Evolutionary conservation across 2,113 vertebrate genomes (phyloP).

Genomic region (Saccopteryx bilineata): DNA sequence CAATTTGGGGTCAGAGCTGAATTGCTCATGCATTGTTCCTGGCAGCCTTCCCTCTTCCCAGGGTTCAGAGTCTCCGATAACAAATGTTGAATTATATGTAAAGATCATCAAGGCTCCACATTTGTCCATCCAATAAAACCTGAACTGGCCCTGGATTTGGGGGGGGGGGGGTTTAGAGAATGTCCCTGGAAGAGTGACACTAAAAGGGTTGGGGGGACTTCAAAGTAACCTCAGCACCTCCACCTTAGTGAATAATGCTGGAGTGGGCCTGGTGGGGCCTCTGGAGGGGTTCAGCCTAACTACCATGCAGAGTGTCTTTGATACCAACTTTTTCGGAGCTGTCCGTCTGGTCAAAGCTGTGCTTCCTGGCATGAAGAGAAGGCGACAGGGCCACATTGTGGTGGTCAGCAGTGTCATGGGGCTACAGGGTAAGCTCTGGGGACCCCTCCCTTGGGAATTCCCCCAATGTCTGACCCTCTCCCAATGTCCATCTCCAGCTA

Average conservation of each 20-base stretch:
- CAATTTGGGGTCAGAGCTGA: constrained; percentile 50
- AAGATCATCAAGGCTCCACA: neutral
- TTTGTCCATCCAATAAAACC: neutral
- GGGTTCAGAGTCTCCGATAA: neutral
- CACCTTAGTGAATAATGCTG: constrained; percentile 94
- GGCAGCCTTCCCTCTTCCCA: neutral
- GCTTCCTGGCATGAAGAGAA: constrained; percentile 94
- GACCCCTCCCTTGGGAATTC: neutral
- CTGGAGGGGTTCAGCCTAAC: constrained; percentile 93
- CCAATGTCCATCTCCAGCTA: neutral
- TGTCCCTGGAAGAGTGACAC: neutral
- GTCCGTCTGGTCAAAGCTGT: constrained; percentile 95
- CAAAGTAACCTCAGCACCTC: neutral
- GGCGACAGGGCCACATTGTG: constrained; percentile 93
- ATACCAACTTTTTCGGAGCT: constrained; percentile 96
- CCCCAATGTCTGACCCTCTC: neutral
- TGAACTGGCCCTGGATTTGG: neutral
- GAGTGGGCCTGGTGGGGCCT: constrained; percentile 93
- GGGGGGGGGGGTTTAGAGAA: neutral
- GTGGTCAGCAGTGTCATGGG: constrained; percentile 94
- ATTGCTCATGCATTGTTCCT: constrained; percentile 34
- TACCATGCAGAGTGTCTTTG: constrained; percentile 93
- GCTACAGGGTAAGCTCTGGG: constrained; percentile 85
- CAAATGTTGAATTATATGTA: neutral
- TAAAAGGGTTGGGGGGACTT: neutral